Evolutionary conservation across 2,113 vertebrate genomes (phyloP).

Genomic region (Cnemophilus loriae): DNA sequence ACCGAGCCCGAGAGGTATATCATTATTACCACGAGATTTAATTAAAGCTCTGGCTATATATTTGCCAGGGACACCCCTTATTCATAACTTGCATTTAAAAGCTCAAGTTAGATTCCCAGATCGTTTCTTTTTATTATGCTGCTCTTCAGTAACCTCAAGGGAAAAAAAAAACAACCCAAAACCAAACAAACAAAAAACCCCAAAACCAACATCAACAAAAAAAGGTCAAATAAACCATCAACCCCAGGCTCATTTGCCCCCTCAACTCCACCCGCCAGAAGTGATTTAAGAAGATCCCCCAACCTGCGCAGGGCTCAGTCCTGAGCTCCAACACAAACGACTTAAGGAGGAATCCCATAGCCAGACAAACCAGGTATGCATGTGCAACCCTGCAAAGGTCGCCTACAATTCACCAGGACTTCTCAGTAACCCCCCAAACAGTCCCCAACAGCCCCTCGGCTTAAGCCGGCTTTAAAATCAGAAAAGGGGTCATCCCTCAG

Average conservation of each 20-base stretch:
- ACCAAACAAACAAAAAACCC: background rate
- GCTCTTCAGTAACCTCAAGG: background rate
- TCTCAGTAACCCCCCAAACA: background rate
- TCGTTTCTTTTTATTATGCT: background rate
- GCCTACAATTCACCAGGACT: background rate
- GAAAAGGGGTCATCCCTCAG: background rate
- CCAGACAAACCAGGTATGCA: background rate
- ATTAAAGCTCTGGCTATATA: background rate
- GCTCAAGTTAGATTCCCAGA: background rate
- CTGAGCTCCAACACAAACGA: background rate
- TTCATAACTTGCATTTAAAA: conserved; percentile 6
- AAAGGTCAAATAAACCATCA: background rate
- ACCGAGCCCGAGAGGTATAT: background rate
- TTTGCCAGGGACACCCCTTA: background rate
- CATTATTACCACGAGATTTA: conserved; percentile 17
- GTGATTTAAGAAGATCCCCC: background rate
- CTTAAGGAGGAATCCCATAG: background rate
- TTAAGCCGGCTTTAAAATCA: background rate
- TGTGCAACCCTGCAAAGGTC: background rate
- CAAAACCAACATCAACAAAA: background rate
- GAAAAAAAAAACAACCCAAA: accelerated
- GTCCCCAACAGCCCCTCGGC: background rate
- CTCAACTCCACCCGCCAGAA: background rate
- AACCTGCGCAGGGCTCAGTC: background rate
- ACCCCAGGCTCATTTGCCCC: background rate